Evolutionary conservation across 2,797 vertebrate species (phyloP).

Genomic region (Odontamblyopus lacepedii): DNA sequence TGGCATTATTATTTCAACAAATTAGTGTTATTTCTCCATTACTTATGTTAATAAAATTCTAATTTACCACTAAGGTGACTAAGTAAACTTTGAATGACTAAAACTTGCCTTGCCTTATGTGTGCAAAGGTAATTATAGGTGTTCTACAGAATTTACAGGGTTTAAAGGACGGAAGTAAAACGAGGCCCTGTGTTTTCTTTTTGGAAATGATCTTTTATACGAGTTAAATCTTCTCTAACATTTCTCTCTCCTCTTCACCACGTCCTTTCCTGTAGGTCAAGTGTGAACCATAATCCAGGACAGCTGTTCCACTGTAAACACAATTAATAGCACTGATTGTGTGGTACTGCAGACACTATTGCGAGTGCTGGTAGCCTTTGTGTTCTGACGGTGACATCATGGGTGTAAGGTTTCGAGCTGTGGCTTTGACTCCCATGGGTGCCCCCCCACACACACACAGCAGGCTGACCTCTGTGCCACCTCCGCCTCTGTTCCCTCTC

Average conservation of each 20-base stretch:
- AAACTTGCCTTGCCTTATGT: too few species aligned
- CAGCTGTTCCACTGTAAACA: constrained; percentile 71
- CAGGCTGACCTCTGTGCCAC: constrained; percentile 57
- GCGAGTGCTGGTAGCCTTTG: constrained; percentile 60
- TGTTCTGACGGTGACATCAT: constrained; percentile 72
- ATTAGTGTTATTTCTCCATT: too few species aligned
- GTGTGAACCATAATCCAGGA: constrained; percentile 51
- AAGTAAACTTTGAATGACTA: too few species aligned
- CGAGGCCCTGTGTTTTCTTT: neutral
- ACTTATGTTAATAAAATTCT: too few species aligned
- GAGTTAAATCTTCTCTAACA: neutral
- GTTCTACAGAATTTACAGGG: too few species aligned
- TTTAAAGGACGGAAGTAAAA: neutral
- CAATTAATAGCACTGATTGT: constrained; percentile 66
- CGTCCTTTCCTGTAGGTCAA: constrained; percentile 26
- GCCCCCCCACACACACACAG: constrained; percentile 9
- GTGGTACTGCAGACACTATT: constrained; percentile 51
- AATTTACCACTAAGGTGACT: too few species aligned
- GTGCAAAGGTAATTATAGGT: too few species aligned
- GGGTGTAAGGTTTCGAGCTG: constrained; percentile 68
- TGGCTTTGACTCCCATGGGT: constrained; percentile 62
- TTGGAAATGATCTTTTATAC: neutral
- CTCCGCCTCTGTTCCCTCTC: constrained; percentile 50
- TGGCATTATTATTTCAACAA: too few species aligned
- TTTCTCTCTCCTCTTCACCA: constrained; percentile 16